These are phyloP conservation scores for Sminthurides bifidus DNA, from an alignment of 1,140 invertebrate species.

Conservation along the genomic window DNA sequence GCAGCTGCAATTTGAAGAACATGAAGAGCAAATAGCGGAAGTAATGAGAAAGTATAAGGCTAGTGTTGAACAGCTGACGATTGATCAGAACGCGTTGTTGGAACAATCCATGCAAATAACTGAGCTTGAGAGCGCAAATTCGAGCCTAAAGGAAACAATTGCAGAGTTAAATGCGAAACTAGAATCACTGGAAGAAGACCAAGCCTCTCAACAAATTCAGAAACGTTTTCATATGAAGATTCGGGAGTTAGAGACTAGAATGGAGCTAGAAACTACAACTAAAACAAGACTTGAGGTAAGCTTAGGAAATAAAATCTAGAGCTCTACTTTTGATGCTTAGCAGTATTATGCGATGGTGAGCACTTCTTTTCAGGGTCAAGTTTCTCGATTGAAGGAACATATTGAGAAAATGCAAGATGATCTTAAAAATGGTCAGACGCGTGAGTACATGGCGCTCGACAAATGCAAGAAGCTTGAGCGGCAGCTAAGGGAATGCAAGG, in stretches of 20 bases:
- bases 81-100: slow-evolving; percentile 65
- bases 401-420: slow-evolving; percentile 67
- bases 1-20: slow-evolving; percentile 73
- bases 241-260: slow-evolving; percentile 75
- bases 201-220: slow-evolving; percentile 57
- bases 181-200: slow-evolving; percentile 67
- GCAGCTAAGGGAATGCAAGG: slow-evolving; percentile 53
- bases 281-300: slow-evolving; percentile 62
- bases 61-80: slow-evolving; percentile 68
- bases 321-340: too few species aligned
- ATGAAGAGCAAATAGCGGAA: slow-evolving; percentile 79
- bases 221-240: slow-evolving; percentile 58
- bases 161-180: slow-evolving; percentile 60
- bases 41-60: slow-evolving; percentile 84
- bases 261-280: slow-evolving; percentile 78
- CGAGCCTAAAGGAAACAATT: slow-evolving; percentile 60
- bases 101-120: slow-evolving; percentile 69
- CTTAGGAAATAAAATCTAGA: neutral
- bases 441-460: slow-evolving; percentile 65
- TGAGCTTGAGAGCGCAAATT: slow-evolving; percentile 61
- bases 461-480: slow-evolving; percentile 58
- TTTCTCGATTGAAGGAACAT: slow-evolving; percentile 66
- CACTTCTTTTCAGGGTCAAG: slow-evolving; percentile 48
- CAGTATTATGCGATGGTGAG: too few species aligned
- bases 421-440: slow-evolving; percentile 50